These are phyloP conservation scores for Cochlearius cochlearius DNA, from an alignment of 2,113 vertebrate species.

Conservation along the genomic window DNA sequence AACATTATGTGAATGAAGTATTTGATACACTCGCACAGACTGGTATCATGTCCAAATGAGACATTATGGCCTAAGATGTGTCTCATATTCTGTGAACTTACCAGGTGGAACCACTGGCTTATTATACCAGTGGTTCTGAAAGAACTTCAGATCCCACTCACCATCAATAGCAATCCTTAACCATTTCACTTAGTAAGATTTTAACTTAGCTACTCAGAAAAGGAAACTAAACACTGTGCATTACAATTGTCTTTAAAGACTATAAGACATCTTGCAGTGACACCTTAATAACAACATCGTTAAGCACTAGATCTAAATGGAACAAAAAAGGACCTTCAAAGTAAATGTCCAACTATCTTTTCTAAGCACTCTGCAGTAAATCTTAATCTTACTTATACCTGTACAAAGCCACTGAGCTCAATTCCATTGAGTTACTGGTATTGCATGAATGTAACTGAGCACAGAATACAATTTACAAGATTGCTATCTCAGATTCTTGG, in stretches of 20 bases:
- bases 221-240: background rate
- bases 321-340: background rate
- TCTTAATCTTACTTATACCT: background rate
- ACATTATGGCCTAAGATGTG: background rate
- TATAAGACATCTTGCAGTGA: background rate
- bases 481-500: background rate
- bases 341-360: background rate
- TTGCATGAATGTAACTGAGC: background rate
- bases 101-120: background rate
- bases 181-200: background rate
- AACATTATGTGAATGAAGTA: slow-evolving; percentile 38
- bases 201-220: background rate
- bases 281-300: background rate
- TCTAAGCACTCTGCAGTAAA: background rate
- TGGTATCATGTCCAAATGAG: background rate
- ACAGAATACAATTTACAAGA: background rate
- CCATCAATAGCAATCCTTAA: background rate
- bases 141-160: background rate
- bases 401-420: background rate
- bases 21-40: slow-evolving; percentile 11
- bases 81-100: background rate
- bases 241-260: background rate
- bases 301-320: background rate
- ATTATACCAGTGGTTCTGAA: background rate
- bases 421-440: background rate